Evolutionary conservation across 2,888 invertebrate species (phyloP).

Genomic region (Chrysolina haemoptera): DNA sequence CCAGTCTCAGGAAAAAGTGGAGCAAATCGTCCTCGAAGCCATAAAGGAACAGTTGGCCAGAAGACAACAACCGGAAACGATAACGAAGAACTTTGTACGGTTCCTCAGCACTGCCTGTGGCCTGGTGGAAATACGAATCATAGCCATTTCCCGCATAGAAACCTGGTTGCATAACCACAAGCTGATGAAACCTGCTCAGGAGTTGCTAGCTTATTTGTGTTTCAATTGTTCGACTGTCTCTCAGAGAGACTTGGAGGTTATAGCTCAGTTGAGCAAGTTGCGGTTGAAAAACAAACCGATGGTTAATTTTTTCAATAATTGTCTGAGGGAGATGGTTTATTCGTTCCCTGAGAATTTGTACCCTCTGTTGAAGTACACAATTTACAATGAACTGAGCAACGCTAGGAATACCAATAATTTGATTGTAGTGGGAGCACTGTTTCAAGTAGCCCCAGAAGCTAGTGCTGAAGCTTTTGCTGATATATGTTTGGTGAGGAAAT

Average conservation of each 20-base stretch:
- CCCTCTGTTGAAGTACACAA: constrained; percentile 89
- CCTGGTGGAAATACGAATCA: constrained; percentile 86
- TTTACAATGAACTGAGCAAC: constrained; percentile 95
- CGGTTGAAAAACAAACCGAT: constrained; percentile 94
- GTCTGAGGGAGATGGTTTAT: constrained; percentile 90
- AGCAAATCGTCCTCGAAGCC: constrained; percentile 87
- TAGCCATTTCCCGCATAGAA: constrained; percentile 87
- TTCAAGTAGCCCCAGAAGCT: constrained; percentile 86
- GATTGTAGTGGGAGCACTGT: constrained; percentile 90
- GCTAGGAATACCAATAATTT: constrained; percentile 96
- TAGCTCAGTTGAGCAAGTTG: constrained; percentile 90
- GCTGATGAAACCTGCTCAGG: constrained; percentile 92
- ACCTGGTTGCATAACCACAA: constrained; percentile 97
- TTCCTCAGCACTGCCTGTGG: constrained; percentile 90
- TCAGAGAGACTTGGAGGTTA: constrained; percentile 76
- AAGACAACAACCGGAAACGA: constrained; percentile 88
- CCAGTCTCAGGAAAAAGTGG: constrained; percentile 78
- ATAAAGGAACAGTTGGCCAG: constrained; percentile 90
- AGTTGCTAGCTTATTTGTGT: constrained; percentile 91
- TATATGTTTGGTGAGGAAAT: constrained; percentile 77
- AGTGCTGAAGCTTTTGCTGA: constrained; percentile 89
- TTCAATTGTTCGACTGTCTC: constrained; percentile 86
- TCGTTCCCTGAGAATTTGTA: constrained; percentile 88
- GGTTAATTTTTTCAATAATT: constrained; percentile 89
- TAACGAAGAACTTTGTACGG: constrained; percentile 90